Evolutionary conservation across 2,797 vertebrate species (phyloP), one percentile per base, ranked within the genome.

Genomic region (Lagodon rhomboides): DNA sequence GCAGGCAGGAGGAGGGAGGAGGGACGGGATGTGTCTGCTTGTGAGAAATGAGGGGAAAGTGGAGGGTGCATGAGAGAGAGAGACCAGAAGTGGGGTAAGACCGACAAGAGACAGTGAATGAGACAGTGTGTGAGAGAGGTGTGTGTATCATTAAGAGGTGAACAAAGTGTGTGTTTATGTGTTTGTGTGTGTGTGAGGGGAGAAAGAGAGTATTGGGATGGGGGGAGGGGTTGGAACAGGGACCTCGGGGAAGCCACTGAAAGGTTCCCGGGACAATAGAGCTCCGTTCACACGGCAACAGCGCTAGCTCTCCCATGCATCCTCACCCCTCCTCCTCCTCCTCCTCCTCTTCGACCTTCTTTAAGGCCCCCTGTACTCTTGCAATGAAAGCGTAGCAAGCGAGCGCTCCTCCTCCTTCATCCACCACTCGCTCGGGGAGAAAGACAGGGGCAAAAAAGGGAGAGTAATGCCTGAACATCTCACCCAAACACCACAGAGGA

Each of bases 241-340:
- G 93, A 94, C 93, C 94, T 95, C 92, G 68, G 94, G 95, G 95
- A 94, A 95, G 89, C 91, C 90, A 85, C 90, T 95, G 94, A 96
- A 96, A 96, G 94, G 93, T 95, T 95, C 93, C 90, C 10, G 86
- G 95, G 94, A 96, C 95, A 96, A 96, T 95, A 90, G 95, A 83
- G 87, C 93, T 91, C 87, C 92, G 95, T 96, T 96, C 94, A 95
- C 95, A 95, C 86, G 93, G 95, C 95, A 96, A 96, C 95, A 92
- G 92, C 89, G 23, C 87, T 49, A 88, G 92, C 89, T 93, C 91
- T 95, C 91, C 92, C 92, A 95, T 95, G 95, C 93, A 95, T 95
- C 88, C 89, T 85, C 82, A 38, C 79, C 80, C 84, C 81, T 46
- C 78, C 60, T 77, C 77, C 74, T 77, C 84, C 68, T 78, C 80